phyloP scores from a whole-genome alignment of 2,113 vertebrate genomes.

The Tiliqua scincoides region DNA sequence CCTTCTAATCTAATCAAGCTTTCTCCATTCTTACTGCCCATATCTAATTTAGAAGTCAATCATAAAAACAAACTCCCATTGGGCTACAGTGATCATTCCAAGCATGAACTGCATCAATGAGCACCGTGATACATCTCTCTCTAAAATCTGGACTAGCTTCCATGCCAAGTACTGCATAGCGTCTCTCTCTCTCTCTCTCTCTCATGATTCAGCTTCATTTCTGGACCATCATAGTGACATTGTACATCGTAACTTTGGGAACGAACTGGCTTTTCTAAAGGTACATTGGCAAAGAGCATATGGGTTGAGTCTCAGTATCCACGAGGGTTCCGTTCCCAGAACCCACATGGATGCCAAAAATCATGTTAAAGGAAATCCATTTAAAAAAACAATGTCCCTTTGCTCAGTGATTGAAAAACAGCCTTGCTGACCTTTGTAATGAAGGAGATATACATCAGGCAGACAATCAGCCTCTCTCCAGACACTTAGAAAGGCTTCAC shows the following conservation, averaged over 20 bases:
- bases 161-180: fast-evolving
- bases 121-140: constrained; percentile 2
- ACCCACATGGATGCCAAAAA: too few relatives aligned
- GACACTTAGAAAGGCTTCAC: too few relatives aligned
- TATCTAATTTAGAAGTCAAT: constrained; percentile 28
- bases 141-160: neutral
- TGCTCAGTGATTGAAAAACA: too few relatives aligned
- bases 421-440: too few relatives aligned
- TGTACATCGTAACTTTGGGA: neutral
- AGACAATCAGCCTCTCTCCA: too few relatives aligned
- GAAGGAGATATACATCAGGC: too few relatives aligned
- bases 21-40: constrained; percentile 15
- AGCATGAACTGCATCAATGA: neutral
- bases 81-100: constrained; percentile 21
- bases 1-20: neutral
- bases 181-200: fast-evolving
- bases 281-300: neutral
- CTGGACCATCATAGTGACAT: neutral
- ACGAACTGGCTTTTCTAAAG: neutral
- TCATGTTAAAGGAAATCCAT: too few relatives aligned
- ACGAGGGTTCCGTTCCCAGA: too few relatives aligned
- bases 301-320: too few relatives aligned
- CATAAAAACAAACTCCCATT: constrained; percentile 29
- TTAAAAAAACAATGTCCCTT: too few relatives aligned
- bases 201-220: neutral